Evolutionary conservation across 1,140 invertebrate species (phyloP).

Genomic region (Dufourea novaeangliae): DNA sequence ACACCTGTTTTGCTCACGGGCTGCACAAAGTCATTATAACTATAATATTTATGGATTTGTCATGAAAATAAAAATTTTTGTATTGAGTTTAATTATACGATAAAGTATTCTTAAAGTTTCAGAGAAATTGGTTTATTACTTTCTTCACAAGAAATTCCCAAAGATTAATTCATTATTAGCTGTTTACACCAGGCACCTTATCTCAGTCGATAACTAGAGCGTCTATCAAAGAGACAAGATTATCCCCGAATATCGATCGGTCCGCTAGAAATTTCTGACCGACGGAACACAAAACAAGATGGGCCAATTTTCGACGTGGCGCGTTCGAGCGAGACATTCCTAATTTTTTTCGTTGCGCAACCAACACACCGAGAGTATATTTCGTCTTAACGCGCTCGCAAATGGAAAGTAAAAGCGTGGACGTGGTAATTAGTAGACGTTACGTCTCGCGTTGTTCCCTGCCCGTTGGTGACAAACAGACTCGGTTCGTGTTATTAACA

Average conservation of each 20-base stretch:
- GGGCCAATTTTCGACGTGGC: not conserved
- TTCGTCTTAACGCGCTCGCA: not conserved
- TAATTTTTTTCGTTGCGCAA: constrained; percentile 14
- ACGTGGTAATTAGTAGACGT: constrained; percentile 11
- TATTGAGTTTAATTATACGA: too few relatives aligned
- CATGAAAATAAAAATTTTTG: too few relatives aligned
- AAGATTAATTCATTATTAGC: too few relatives aligned
- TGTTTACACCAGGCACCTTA: too few relatives aligned
- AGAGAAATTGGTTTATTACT: too few relatives aligned
- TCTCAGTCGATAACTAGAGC: too few relatives aligned
- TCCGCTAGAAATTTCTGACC: not conserved
- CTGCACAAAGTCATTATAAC: too few relatives aligned
- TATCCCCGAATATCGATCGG: constrained; percentile 1
- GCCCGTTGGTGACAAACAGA: not conserved
- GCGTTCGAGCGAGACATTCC: not conserved
- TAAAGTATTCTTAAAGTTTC: too few relatives aligned
- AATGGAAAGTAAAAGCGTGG: constrained; percentile 38
- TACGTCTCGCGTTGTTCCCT: not conserved
- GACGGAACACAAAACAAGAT: not conserved
- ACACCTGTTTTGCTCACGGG: too few relatives aligned
- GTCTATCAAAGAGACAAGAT: too few relatives aligned
- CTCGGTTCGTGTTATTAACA: not conserved
- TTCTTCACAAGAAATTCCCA: too few relatives aligned
- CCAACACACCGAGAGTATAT: not conserved
- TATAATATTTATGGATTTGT: too few relatives aligned